phyloP scores from a whole-genome alignment of 2,113 vertebrate genomes.

The Donacobius atricapilla region DNA sequence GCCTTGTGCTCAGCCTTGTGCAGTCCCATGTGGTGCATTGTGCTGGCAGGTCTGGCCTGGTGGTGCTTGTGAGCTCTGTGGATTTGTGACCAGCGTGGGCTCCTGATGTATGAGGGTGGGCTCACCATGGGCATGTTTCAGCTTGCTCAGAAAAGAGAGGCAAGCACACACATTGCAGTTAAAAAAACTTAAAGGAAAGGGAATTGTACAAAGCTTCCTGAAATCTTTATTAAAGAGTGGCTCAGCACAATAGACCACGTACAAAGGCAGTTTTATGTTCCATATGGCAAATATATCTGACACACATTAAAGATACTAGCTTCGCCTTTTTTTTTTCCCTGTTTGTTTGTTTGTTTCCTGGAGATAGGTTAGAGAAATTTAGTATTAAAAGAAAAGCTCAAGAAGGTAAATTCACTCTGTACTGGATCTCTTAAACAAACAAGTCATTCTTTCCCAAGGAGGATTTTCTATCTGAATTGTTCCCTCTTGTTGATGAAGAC shows the following conservation, averaged over 20 bases:
- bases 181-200: not conserved
- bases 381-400: not conserved
- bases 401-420: not conserved
- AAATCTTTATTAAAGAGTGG: not conserved
- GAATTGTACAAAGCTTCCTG: not conserved
- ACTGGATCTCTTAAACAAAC: not conserved
- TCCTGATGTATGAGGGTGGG: not conserved
- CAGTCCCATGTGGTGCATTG: rapidly evolving
- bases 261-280: not conserved
- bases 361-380: not conserved
- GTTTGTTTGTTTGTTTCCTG: not conserved
- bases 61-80: not conserved
- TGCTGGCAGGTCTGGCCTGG: not conserved
- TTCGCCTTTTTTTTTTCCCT: not conserved
- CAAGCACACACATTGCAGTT: not conserved
- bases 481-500: conserved; percentile 45
- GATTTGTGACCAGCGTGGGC: not conserved
- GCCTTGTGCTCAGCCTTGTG: not conserved
- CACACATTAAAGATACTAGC: not conserved
- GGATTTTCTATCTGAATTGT: conserved; percentile 37
- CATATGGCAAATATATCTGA: not conserved
- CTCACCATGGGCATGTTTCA: not conserved
- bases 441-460: conserved; percentile 25
- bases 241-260: not conserved
- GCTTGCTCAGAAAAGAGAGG: not conserved